Percentiles rank a stretch among this genome's conserved stretches.
These are phyloP conservation scores for Hiodon tergisus DNA, from an alignment of 2,113 vertebrate species.

Conservation along the genomic window DNA sequence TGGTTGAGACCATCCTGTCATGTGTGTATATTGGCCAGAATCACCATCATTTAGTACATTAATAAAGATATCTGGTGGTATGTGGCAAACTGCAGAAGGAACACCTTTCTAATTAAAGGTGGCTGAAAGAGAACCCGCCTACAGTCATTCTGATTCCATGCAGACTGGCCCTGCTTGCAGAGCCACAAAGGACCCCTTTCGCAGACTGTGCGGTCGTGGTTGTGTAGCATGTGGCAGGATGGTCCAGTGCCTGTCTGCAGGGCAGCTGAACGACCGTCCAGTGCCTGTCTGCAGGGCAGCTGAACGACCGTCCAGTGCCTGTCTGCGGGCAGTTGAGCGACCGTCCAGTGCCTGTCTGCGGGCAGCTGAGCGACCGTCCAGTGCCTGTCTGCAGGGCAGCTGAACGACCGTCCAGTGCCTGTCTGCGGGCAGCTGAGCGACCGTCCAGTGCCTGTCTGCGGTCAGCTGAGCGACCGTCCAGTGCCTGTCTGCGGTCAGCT, in stretches of 20 bases:
- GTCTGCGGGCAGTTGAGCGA: too few species aligned
- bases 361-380: too few species aligned
- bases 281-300: too few species aligned
- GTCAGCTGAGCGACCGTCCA: not conserved
- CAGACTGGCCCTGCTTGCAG: slow-evolving; percentile 73
- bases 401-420: too few species aligned
- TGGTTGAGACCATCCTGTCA: not conserved
- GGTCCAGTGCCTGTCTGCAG: slow-evolving; percentile 37
- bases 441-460: not conserved
- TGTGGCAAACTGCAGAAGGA: not conserved
- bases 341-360: too few species aligned
- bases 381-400: too few species aligned
- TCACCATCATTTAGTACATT: too few species aligned
- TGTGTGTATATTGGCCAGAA: too few species aligned
- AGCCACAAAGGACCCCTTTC: slow-evolving; percentile 67
- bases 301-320: too few species aligned
- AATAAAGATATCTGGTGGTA: not conserved
- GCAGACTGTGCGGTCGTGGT: slow-evolving; percentile 33
- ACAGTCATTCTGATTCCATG: slow-evolving; percentile 55
- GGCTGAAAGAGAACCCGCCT: not conserved
- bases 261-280: too few species aligned
- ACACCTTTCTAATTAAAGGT: not conserved
- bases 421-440: too few species aligned
- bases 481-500: not conserved
- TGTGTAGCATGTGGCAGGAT: slow-evolving; percentile 40